phyloP scores from a whole-genome alignment of 2,113 vertebrate genomes.

The Callipepla squamata region DNA sequence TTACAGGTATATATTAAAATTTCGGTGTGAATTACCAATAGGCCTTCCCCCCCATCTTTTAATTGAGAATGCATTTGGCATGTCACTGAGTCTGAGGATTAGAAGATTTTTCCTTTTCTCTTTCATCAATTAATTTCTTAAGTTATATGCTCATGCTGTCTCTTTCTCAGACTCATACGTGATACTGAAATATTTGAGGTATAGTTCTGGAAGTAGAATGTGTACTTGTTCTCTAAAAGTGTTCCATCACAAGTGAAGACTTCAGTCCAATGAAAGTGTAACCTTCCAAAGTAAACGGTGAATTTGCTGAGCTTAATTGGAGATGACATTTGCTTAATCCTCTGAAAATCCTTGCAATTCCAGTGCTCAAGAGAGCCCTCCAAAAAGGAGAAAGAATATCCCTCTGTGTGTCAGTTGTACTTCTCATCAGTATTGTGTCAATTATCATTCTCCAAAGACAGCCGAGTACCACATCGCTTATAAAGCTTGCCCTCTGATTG shows the following conservation, averaged over 20 bases:
- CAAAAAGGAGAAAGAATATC: background rate
- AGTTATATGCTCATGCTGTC: background rate
- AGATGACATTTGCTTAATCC: background rate
- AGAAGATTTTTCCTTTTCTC: background rate
- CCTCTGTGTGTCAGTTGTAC: background rate
- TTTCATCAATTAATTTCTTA: conserved; percentile 6
- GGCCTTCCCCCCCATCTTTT: background rate
- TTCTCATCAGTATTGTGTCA: background rate
- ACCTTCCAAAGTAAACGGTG: background rate
- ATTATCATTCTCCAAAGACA: background rate
- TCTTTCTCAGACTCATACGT: background rate
- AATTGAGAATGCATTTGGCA: background rate
- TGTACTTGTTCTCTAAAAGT: background rate
- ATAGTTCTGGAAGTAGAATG: background rate
- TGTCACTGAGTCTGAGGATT: background rate
- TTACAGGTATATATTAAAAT: conserved; percentile 17
- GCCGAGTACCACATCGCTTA: background rate
- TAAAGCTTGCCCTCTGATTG: background rate
- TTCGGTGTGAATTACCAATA: background rate
- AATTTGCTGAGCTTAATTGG: background rate
- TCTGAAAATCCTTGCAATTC: background rate
- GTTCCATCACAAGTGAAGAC: background rate
- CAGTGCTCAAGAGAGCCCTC: background rate
- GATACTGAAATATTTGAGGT: background rate
- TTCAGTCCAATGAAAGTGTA: background rate